These are phyloP conservation scores for Philaethria dido DNA, from an alignment of 2,888 invertebrate species.

Conservation along the genomic window DNA sequence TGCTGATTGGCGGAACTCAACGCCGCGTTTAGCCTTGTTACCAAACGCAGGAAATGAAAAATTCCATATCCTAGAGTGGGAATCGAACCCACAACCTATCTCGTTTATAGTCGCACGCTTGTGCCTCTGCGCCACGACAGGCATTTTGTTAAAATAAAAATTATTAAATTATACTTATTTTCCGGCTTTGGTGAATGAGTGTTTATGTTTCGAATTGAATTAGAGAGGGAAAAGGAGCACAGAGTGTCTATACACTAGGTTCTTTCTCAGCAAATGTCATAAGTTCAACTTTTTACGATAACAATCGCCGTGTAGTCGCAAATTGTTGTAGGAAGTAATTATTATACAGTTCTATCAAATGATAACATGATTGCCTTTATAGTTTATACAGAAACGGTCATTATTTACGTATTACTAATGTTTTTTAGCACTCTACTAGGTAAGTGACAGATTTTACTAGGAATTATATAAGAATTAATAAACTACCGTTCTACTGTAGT, in stretches of 20 bases:
- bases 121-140: too few relatives aligned
- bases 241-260: not conserved
- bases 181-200: too few relatives aligned
- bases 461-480: not conserved
- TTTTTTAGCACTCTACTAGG: not conserved
- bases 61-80: too few relatives aligned
- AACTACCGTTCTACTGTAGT: not conserved
- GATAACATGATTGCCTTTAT: slow-evolving; percentile 24
- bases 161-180: too few relatives aligned
- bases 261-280: not conserved
- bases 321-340: slow-evolving; percentile 19
- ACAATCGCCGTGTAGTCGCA: not conserved
- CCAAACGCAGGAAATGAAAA: too few relatives aligned
- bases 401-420: slow-evolving; percentile 8
- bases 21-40: too few relatives aligned
- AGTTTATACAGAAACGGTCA: slow-evolving; percentile 9
- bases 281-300: slow-evolving; percentile 1
- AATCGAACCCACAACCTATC: too few relatives aligned
- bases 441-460: not conserved
- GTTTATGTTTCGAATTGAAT: too few relatives aligned
- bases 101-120: too few relatives aligned
- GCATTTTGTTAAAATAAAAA: too few relatives aligned
- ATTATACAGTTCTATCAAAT: slow-evolving; percentile 19
- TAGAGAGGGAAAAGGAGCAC: too few relatives aligned
- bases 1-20: too few relatives aligned